Evolutionary conservation across 2,888 invertebrate species (phyloP), one percentile per base, ranked within the genome.

Genomic region (Tuberolachnus salignus): DNA sequence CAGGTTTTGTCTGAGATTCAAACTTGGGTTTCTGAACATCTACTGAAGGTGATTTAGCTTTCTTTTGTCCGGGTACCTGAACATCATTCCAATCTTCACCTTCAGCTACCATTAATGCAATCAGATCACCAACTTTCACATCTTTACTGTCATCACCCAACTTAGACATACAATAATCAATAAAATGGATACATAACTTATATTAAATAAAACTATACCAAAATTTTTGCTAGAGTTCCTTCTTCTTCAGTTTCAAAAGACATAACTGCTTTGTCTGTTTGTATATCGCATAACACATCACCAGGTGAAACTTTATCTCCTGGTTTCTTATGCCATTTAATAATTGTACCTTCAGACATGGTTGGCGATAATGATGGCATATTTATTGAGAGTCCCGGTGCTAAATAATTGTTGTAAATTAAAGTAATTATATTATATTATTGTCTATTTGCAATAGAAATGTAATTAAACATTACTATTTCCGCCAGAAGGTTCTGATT

Each of bases 291-390:
- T 9, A 91, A 83, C 6, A 89, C 87, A 84, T 91, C 91, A 14
- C 91, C 91, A 21, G 90, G 86, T 69, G 85, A 82, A 80, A 89
- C 85, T 59, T 84, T 82, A 55, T 88, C 88, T 72, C 90, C 90
- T 86, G 89, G 89, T 80, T 88, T 86, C 83, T 88, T 89, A 49
- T 86, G 80, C 89, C 89, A 89, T 81, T 87, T 87, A 0, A 89
- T 86, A 75, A 89, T 88, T 0, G 88, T 89, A 67, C 90, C 90
- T 81, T 88, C 86, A 14, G 87, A 86, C 90, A 90, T 90, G 6
- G 90, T 90, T 4, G 90, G 90, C 1, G 90, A 90, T 23, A 90
- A 84, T 0, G 90, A 87, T 42, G 90, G 90, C 90, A 90, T 88
- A 42, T 85, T 83, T 67, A 88, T 81, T 80, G 85, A 85, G 63